A percentile compares a stretch with the other conserved stretches of the same genome.
These are phyloP conservation scores for Neodiprion virginianus DNA, from an alignment of 1,140 invertebrate genomes.

Conservation along the genomic window DNA sequence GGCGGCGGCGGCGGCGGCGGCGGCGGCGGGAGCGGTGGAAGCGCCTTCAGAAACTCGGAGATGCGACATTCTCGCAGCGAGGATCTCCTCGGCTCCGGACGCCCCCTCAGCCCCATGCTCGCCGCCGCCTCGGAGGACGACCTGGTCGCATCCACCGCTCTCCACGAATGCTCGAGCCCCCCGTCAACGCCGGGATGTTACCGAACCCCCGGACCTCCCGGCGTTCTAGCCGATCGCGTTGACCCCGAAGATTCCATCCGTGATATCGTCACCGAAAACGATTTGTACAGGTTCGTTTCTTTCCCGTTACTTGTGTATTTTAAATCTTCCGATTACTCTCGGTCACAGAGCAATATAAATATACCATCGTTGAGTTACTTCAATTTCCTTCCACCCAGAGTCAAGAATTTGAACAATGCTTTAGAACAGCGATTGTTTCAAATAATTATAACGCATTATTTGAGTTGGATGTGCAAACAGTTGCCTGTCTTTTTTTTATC, in stretches of 20 bases:
- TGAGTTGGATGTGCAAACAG: too few relatives aligned
- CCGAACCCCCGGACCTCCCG: conserved; percentile 30
- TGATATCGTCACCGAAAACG: conserved; percentile 71
- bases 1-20: background rate
- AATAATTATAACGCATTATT: too few relatives aligned
- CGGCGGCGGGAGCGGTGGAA: conserved; percentile 18
- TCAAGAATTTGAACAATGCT: too few relatives aligned
- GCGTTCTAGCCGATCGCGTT: conserved; percentile 56
- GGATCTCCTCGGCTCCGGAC: conserved; percentile 43
- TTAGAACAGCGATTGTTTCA: too few relatives aligned
- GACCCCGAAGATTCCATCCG: conserved; percentile 71
- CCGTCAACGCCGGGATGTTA: conserved; percentile 17
- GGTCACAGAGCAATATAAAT: too few relatives aligned
- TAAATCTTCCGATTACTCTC: background rate
- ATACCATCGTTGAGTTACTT: too few relatives aligned
- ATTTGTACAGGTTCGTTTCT: conserved; percentile 66
- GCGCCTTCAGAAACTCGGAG: conserved; percentile 50
- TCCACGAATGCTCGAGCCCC: conserved; percentile 48
- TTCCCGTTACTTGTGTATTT: conserved; percentile 1
- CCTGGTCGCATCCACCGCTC: conserved; percentile 53
- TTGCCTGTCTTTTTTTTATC: too few relatives aligned
- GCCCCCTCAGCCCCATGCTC: conserved; percentile 45
- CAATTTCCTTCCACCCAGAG: too few relatives aligned
- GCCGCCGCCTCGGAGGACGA: conserved; percentile 56
- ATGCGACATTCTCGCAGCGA: conserved; percentile 57